A percentile compares a stretch with the other conserved stretches of the same genome.
Conservation (phyloP, 2,113 vertebrate species). For the chimpanzee (Pan troglodytes) region NHGRI_mPanTro3-v2.1_pri NC_072401.2:191254501-191255000, state of each 20-base stretch:
- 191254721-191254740: not conserved
- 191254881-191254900: not conserved
- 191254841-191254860: not conserved
- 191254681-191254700: not conserved
- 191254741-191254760: not conserved
- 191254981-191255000: not conserved
- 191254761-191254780: not conserved
- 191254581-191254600: too few relatives aligned
- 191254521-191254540: too few relatives aligned
- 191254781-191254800: not conserved
- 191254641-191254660: not conserved
- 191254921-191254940: slow-evolving; percentile 7
- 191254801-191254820: not conserved
- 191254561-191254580: too few relatives aligned
- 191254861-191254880: not conserved
- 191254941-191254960: not conserved
- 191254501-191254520: too few relatives aligned
- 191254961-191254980: not conserved
- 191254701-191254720: not conserved
- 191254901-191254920: not conserved
- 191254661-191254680: not conserved
- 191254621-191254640: not conserved
- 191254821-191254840: not conserved
- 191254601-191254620: not conserved
- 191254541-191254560: too few relatives aligned